phyloP scores from a whole-genome alignment of 2,888 invertebrate species.

The Brachyptera risi region DNA sequence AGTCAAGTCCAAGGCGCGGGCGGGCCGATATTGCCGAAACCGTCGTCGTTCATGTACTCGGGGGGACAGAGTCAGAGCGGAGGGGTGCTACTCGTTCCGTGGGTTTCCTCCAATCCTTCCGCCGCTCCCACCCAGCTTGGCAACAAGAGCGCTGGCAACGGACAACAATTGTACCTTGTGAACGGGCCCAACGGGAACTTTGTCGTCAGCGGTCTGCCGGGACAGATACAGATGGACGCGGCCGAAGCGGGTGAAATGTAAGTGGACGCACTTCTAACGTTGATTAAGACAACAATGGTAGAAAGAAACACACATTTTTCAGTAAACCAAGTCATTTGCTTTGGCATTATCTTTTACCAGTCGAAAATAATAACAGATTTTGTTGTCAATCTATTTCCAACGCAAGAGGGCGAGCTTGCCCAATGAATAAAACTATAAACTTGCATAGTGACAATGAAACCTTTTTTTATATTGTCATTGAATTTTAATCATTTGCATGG shows the following conservation, averaged over 20 bases:
- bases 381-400: too few species aligned
- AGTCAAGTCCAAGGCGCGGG: constrained; percentile 22
- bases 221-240: background rate
- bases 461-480: background rate
- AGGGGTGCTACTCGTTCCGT: constrained; percentile 35
- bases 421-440: too few species aligned
- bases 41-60: constrained; percentile 18
- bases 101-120: background rate
- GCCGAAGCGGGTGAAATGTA: background rate
- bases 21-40: constrained; percentile 21
- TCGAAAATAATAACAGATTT: too few species aligned
- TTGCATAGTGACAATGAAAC: too few species aligned
- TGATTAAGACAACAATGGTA: too few species aligned
- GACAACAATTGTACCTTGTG: background rate
- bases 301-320: background rate
- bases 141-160: background rate
- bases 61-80: constrained; percentile 29
- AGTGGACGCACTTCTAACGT: background rate
- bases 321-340: background rate
- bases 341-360: too few species aligned
- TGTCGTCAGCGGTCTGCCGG: background rate
- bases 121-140: background rate
- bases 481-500: background rate
- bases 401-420: too few species aligned
- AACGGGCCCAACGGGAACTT: constrained; percentile 5